Conservation (phyloP, 2,113 vertebrate species). For the Catagonus wagneri region DNA sequence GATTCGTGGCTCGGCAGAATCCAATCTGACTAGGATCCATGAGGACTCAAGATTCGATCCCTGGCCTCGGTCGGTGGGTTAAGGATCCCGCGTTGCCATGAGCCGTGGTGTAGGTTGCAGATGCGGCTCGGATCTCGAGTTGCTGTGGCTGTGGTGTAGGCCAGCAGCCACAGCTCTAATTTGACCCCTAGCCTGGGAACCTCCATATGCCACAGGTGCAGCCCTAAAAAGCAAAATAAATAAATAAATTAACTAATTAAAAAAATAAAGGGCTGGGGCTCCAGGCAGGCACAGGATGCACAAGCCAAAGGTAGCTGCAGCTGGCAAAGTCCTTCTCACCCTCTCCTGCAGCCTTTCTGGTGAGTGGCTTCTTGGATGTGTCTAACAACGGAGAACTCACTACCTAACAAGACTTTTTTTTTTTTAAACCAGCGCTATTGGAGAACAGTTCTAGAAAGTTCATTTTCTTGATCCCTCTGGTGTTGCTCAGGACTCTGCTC, state of each 20-base stretch:
- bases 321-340: rapidly evolving
- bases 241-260: too few species aligned
- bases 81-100: too few species aligned
- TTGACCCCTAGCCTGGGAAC: too few species aligned
- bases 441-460: not conserved
- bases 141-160: too few species aligned
- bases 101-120: too few species aligned
- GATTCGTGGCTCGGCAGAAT: not conserved
- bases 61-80: too few species aligned
- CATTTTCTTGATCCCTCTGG: not conserved
- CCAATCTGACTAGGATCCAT: too few species aligned
- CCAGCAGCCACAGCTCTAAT: too few species aligned
- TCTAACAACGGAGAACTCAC: not conserved
- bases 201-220: too few species aligned
- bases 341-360: not conserved
- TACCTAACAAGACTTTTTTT: not conserved
- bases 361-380: not conserved
- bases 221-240: too few species aligned
- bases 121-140: too few species aligned
- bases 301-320: not conserved
- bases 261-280: not conserved
- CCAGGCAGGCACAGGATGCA: not conserved
- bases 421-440: not conserved
- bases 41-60: too few species aligned
- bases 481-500: not conserved